Percentiles rank a stretch among this genome's conserved stretches.
phyloP scores from a whole-genome alignment of 2,888 invertebrate genomes.

The Drosophila lacicola region DNA sequence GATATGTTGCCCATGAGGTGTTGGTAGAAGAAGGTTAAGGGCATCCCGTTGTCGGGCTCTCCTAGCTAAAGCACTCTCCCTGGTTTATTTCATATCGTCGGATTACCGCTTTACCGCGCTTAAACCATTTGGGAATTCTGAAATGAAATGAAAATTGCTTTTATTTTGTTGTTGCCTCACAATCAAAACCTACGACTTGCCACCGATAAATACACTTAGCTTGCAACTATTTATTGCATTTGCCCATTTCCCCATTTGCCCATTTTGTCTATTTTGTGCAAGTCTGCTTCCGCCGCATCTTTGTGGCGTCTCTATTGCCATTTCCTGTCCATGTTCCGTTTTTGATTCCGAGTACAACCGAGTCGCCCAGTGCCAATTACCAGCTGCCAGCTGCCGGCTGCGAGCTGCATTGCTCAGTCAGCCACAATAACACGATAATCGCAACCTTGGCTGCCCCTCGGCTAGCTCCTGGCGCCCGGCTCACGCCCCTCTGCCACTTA shows the following conservation, averaged over 20 bases:
- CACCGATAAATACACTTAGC: conserved; percentile 17
- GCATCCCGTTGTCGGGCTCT: no score
- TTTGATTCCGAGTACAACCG: neutral
- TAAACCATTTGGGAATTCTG: neutral
- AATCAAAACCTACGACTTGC: neutral
- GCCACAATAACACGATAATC: conserved; percentile 39
- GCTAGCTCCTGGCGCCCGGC: neutral
- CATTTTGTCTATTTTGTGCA: neutral
- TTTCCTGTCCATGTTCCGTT: conserved; percentile 25
- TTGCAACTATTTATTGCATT: conserved; percentile 34
- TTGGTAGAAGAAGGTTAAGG: no score
- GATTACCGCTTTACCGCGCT: neutral
- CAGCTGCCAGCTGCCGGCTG: conserved; percentile 12
- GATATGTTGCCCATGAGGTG: no score
- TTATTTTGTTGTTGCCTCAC: neutral
- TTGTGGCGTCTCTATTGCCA: conserved; percentile 21
- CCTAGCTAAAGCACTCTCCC: no score
- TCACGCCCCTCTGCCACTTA: conserved; percentile 32
- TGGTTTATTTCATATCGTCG: neutral
- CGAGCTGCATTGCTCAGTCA: conserved; percentile 23
- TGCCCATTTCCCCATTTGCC: conserved; percentile 8
- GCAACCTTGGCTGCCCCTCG: conserved; percentile 4
- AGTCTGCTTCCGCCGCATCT: conserved; percentile 8
- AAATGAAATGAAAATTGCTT: neutral
- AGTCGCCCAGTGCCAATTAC: conserved; percentile 14